Conservation (phyloP, 35 echinoderm and acorn worm genomes). For the Anneissia japonica region DNA sequence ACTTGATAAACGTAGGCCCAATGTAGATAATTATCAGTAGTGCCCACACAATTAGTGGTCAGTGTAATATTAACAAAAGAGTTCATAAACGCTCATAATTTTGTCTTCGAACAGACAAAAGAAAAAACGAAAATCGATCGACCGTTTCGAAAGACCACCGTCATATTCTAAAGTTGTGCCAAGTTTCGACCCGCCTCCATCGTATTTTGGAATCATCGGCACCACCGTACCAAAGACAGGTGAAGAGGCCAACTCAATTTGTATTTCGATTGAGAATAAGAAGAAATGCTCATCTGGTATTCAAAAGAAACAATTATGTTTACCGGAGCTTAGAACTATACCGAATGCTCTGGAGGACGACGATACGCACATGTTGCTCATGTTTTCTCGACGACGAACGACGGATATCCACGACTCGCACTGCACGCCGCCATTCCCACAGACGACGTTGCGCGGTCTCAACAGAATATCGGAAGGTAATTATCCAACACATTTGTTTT, state of each 20-base stretch:
- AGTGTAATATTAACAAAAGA: too few species aligned
- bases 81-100: too few species aligned
- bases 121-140: not conserved
- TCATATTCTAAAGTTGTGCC: not conserved
- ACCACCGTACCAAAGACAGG: not conserved
- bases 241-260: not conserved
- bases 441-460: not conserved
- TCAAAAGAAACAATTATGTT: not conserved
- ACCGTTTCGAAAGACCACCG: not conserved
- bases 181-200: not conserved
- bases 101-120: not conserved
- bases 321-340: not conserved
- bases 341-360: not conserved
- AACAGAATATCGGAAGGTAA: not conserved
- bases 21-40: too few species aligned
- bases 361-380: not conserved
- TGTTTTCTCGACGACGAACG: not conserved
- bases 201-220: not conserved
- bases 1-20: too few species aligned
- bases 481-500: too few species aligned
- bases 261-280: not conserved
- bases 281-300: not conserved
- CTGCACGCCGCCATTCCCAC: not conserved
- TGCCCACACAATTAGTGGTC: too few species aligned
- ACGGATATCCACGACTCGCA: not conserved